These are phyloP conservation scores for Zootermopsis nevadensis DNA, from an alignment of 2,888 invertebrate species.

Conservation along the genomic window DNA sequence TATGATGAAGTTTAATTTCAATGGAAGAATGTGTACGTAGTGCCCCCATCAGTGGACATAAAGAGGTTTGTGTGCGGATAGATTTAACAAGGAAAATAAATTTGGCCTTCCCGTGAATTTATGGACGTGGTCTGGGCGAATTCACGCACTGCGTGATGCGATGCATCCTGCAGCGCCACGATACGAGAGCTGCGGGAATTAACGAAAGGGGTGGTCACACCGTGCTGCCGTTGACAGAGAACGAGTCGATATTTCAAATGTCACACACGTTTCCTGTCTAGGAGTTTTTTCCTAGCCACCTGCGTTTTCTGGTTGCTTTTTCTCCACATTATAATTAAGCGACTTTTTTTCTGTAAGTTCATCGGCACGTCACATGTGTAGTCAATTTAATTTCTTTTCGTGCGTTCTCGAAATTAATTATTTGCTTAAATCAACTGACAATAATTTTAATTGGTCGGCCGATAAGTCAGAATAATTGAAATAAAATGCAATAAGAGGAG, in stretches of 20 bases:
- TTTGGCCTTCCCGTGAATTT: background rate
- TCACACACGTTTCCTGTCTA: background rate
- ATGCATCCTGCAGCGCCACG: background rate
- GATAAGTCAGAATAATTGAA: background rate
- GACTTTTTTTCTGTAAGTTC: background rate
- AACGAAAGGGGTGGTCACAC: constrained; percentile 19
- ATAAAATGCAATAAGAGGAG: background rate
- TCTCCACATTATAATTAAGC: background rate
- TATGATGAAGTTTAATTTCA: background rate
- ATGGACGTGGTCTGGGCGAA: constrained; percentile 3
- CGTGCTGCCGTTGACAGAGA: background rate
- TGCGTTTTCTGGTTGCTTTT: background rate
- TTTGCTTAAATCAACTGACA: background rate
- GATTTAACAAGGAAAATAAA: constrained; percentile 4
- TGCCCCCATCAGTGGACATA: background rate
- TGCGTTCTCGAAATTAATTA: background rate
- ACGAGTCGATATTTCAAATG: constrained; percentile 13
- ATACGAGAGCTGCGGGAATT: background rate
- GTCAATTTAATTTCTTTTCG: background rate
- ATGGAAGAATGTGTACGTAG: background rate
- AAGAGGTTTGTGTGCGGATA: background rate
- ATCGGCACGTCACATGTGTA: background rate
- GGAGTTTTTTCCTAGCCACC: background rate
- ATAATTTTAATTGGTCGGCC: background rate
- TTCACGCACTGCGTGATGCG: constrained; percentile 1